Evolutionary conservation across 2,113 vertebrate species (phyloP).

Genomic region (Addax nasomaculatus): DNA sequence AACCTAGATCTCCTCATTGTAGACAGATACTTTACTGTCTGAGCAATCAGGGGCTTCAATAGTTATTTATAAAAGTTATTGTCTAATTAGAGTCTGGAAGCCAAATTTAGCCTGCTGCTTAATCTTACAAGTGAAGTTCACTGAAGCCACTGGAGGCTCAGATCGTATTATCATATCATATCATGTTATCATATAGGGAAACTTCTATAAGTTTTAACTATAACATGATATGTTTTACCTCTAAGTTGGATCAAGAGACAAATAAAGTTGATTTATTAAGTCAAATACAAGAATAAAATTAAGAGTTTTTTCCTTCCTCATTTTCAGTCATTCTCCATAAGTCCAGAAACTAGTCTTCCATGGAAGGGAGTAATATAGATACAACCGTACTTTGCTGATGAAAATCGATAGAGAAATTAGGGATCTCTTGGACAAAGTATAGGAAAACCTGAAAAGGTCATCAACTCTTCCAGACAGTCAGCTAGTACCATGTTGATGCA

Average conservation of each 20-base stretch:
- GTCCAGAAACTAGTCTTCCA: background rate
- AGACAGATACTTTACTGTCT: background rate
- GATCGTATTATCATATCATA: background rate
- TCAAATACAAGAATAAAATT: background rate
- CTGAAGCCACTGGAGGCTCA: background rate
- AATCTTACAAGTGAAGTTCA: background rate
- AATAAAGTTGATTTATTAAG: background rate
- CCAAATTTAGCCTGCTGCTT: background rate
- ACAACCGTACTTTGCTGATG: background rate
- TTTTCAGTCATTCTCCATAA: background rate
- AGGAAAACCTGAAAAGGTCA: background rate
- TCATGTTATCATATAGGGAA: background rate
- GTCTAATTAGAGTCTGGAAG: background rate
- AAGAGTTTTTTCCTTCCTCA: background rate
- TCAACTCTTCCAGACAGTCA: background rate
- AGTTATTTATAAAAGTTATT: background rate
- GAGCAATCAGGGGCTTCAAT: background rate
- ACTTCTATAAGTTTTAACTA: background rate
- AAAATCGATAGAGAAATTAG: background rate
- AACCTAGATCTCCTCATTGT: background rate
- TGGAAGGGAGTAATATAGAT: background rate
- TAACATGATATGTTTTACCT: background rate
- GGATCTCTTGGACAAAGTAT: background rate
- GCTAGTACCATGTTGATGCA: background rate
- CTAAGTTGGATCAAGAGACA: background rate